Evolutionary conservation across 2,888 invertebrate species (phyloP).

Genomic region (Vanessa cardui): DNA sequence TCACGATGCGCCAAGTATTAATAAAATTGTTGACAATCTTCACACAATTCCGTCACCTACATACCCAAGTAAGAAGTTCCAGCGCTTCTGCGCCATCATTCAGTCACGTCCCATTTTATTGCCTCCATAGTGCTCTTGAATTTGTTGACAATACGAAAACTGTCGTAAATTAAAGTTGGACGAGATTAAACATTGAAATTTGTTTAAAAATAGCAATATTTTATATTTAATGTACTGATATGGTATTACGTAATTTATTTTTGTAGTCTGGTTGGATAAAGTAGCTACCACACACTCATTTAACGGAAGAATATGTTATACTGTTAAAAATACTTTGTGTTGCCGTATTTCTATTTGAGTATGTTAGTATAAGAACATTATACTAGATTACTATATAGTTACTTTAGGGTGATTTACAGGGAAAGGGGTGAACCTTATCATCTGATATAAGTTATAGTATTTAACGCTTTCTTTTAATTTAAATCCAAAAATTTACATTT

Average conservation of each 20-base stretch:
- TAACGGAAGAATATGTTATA: too few relatives aligned
- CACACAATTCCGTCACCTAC: slow-evolving; percentile 5
- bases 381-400: too few relatives aligned
- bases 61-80: slow-evolving; percentile 1
- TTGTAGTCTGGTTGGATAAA: not conserved
- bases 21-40: slow-evolving; percentile 9
- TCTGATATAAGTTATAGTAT: too few relatives aligned
- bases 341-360: too few relatives aligned
- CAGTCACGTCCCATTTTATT: slow-evolving; percentile 13
- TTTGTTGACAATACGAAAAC: slow-evolving; percentile 13
- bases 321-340: too few relatives aligned
- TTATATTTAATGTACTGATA: not conserved
- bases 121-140: not conserved
- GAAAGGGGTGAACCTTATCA: too few relatives aligned
- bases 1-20: slow-evolving; percentile 11
- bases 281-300: too few relatives aligned
- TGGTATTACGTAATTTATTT: not conserved
- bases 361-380: too few relatives aligned
- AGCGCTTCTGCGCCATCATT: slow-evolving; percentile 9
- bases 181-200: slow-evolving; percentile 5
- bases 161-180: slow-evolving; percentile 11
- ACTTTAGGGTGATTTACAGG: too few relatives aligned
- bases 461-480: too few relatives aligned
- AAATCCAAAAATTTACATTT: too few relatives aligned
- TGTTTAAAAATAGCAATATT: not conserved